A percentile compares a stretch with the other conserved stretches of the same genome.
These are phyloP conservation scores for Madoqua kirkii DNA, from an alignment of 2,113 vertebrate genomes.

Conservation along the genomic window DNA sequence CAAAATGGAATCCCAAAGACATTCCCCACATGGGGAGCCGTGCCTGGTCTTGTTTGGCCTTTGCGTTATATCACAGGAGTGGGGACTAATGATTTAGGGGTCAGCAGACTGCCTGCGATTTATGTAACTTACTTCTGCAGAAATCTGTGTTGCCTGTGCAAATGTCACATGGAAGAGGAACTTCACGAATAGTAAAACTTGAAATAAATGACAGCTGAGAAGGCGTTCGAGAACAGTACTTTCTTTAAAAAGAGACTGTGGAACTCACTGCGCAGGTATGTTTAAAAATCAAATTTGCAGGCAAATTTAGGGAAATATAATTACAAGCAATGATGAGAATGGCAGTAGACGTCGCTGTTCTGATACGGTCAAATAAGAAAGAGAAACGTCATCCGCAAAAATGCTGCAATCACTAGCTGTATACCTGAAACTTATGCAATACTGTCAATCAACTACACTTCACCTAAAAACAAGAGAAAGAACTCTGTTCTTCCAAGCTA, in stretches of 20 bases:
- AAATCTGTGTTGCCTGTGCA: constrained; percentile 57
- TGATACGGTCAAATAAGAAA: not conserved
- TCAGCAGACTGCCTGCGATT: constrained; percentile 20
- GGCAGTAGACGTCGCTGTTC: not conserved
- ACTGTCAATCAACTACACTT: not conserved
- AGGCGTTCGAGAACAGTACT: not conserved
- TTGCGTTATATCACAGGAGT: constrained; percentile 58
- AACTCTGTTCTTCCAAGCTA: not conserved
- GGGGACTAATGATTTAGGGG: constrained; percentile 39
- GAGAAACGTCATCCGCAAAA: not conserved
- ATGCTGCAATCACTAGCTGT: not conserved
- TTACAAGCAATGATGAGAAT: not conserved
- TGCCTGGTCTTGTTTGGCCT: constrained; percentile 66
- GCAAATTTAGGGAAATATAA: not conserved
- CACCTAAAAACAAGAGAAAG: not conserved
- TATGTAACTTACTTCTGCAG: constrained; percentile 48
- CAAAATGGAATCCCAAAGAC: constrained; percentile 40
- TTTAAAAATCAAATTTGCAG: constrained; percentile 3
- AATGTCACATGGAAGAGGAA: constrained; percentile 42
- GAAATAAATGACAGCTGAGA: constrained; percentile 28
- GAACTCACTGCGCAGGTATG: not conserved
- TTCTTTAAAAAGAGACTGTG: constrained; percentile 37
- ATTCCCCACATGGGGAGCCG: constrained; percentile 48
- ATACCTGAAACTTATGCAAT: not conserved
- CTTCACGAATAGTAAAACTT: constrained; percentile 44